A percentile compares a stretch with the other conserved stretches of the same genome.
Evolutionary conservation across 2,888 invertebrate species (phyloP).

Genomic region (Acanthosoma haemorrhoidale): DNA sequence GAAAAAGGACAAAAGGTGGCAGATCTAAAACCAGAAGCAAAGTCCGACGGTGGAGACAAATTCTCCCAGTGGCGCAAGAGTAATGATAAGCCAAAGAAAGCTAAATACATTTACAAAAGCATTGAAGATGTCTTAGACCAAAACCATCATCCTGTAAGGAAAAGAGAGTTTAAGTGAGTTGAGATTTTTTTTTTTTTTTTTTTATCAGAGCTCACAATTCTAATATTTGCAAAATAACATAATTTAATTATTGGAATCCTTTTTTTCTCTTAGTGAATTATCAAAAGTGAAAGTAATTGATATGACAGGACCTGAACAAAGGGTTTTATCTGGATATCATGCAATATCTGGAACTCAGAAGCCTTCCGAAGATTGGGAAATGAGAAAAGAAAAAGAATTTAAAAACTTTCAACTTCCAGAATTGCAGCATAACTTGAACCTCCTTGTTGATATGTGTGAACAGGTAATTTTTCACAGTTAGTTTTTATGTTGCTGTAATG

Average conservation of each 20-base stretch:
- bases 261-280: conserved; percentile 52
- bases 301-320: conserved; percentile 94
- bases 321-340: conserved; percentile 88
- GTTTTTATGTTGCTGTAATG: too few relatives aligned
- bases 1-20: conserved; percentile 65
- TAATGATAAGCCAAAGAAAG: conserved; percentile 54
- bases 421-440: conserved; percentile 82
- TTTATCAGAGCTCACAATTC: too few relatives aligned
- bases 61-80: conserved; percentile 66
- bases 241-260: not conserved
- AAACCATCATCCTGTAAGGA: conserved; percentile 53
- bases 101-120: conserved; percentile 74
- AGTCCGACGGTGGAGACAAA: conserved; percentile 50
- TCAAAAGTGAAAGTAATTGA: conserved; percentile 95
- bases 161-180: conserved; percentile 42
- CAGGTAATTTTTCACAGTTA: too few relatives aligned
- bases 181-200: not conserved
- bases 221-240: not conserved
- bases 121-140: conserved; percentile 86
- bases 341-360: conserved; percentile 66
- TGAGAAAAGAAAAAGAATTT: conserved; percentile 55
- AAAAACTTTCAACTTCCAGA: conserved; percentile 78
- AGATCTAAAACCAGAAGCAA: conserved; percentile 43
- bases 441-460: conserved; percentile 88
- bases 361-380: conserved; percentile 53